These are phyloP conservation scores for Heliocidaris tuberculata DNA, from an alignment of 35 echinoderm and acorn worm genomes.

Conservation along the genomic window DNA sequence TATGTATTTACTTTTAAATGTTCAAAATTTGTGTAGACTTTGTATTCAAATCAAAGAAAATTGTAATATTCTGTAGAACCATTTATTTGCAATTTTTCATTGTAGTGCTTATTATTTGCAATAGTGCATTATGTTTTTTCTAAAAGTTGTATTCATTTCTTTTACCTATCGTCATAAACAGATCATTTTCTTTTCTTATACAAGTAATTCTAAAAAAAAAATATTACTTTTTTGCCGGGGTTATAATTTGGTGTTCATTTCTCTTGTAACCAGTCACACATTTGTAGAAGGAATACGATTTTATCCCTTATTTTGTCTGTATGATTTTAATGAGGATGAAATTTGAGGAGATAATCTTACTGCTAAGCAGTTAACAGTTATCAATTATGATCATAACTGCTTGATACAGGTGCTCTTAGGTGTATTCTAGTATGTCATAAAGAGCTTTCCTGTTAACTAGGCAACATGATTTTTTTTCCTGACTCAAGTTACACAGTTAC, in stretches of 20 bases:
- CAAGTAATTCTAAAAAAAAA: background rate
- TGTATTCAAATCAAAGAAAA: slow-evolving; percentile 29
- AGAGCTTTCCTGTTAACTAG: background rate
- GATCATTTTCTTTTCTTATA: background rate
- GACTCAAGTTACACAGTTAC: background rate
- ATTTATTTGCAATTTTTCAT: slow-evolving; percentile 37
- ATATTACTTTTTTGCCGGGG: background rate
- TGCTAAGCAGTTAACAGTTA: background rate
- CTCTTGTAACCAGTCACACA: background rate
- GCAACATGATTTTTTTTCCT: background rate
- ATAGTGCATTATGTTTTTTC: slow-evolving; percentile 24
- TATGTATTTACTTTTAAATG: slow-evolving; percentile 5
- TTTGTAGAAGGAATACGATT: background rate
- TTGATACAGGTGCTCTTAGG: background rate
- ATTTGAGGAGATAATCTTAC: background rate
- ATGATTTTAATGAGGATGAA: background rate
- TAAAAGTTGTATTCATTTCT: slow-evolving; percentile 12
- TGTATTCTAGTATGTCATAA: background rate
- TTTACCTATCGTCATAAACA: background rate
- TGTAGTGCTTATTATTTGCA: slow-evolving; percentile 29
- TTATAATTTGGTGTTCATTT: background rate
- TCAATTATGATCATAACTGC: background rate
- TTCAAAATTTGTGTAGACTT: slow-evolving; percentile 22
- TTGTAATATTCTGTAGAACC: slow-evolving; percentile 21
- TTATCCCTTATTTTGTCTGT: background rate